phyloP scores from a whole-genome alignment of 1,140 invertebrate species.

The Wiebesia pumilae region DNA sequence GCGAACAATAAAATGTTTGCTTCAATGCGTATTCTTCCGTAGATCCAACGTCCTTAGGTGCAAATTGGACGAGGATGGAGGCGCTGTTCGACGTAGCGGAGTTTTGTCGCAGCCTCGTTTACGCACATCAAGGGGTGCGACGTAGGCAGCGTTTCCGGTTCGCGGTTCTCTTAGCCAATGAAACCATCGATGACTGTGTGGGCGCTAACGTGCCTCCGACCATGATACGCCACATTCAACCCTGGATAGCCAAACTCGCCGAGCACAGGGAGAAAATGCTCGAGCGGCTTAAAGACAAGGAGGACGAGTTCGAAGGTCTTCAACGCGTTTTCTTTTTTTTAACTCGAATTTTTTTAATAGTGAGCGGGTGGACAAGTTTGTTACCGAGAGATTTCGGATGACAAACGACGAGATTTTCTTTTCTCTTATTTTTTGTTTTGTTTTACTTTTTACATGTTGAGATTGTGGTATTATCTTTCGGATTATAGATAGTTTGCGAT shows the following conservation, averaged over 20 bases:
- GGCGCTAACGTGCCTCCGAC: constrained; percentile 59
- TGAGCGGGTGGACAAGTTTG: neutral
- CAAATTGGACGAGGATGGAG: constrained; percentile 60
- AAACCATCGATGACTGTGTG: constrained; percentile 67
- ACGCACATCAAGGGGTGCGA: constrained; percentile 59
- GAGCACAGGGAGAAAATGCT: constrained; percentile 55
- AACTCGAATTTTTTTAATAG: neutral
- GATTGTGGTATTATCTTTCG: neutral
- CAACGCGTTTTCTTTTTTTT: neutral
- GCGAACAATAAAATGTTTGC: neutral
- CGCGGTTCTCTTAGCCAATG: constrained; percentile 61
- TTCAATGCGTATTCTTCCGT: neutral
- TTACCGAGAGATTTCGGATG: neutral
- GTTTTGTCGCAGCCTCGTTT: constrained; percentile 62
- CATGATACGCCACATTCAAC: constrained; percentile 56
- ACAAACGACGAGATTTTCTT: neutral
- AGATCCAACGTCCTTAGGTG: constrained; percentile 59
- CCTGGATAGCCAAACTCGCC: constrained; percentile 61
- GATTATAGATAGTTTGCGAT: neutral
- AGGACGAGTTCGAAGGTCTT: constrained; percentile 65
- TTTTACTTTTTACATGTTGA: neutral
- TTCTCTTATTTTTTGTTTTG: neutral
- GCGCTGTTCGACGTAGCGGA: constrained; percentile 65
- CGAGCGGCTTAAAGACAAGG: constrained; percentile 58
- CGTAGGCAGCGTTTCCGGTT: constrained; percentile 56